These are phyloP conservation scores for Cryptotis parvus DNA, from an alignment of 2,113 vertebrate species.

Conservation along the genomic window DNA sequence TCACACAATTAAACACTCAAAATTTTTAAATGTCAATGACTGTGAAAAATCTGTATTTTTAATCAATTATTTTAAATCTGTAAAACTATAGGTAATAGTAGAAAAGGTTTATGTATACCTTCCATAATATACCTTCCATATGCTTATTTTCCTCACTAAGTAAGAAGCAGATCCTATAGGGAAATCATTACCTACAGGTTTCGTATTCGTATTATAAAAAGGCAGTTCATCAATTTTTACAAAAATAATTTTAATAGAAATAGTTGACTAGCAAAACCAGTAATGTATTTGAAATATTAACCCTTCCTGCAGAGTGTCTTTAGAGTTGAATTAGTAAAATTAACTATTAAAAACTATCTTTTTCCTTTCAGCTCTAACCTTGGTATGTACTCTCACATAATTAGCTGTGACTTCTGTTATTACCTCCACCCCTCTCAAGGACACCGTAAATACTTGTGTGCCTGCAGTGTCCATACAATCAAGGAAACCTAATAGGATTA, in stretches of 20 bases:
- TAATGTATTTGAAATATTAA: constrained; percentile 36
- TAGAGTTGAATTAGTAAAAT: constrained; percentile 13
- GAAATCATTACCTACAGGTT: not conserved
- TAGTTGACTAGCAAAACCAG: not conserved
- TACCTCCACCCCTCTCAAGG: not conserved
- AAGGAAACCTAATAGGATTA: not conserved
- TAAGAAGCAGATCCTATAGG: not conserved
- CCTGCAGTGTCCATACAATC: not conserved
- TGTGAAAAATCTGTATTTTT: constrained; percentile 51
- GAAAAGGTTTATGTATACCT: constrained; percentile 7
- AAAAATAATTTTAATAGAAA: constrained; percentile 20
- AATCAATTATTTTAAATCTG: constrained; percentile 43
- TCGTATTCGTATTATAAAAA: not conserved
- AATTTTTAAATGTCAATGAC: constrained; percentile 36
- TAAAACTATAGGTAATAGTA: constrained; percentile 5
- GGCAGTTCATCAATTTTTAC: not conserved
- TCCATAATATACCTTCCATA: not conserved
- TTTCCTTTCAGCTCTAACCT: constrained; percentile 31
- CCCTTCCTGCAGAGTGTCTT: constrained; percentile 20
- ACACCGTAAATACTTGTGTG: not conserved
- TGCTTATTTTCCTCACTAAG: not conserved
- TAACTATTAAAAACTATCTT: not conserved
- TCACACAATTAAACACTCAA: not conserved
- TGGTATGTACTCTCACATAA: not conserved
- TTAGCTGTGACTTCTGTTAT: not conserved